Percentiles rank a stretch among this genome's conserved stretches.
Evolutionary conservation across 2,888 invertebrate genomes (phyloP).

Genomic region (Cerastoderma edule): DNA sequence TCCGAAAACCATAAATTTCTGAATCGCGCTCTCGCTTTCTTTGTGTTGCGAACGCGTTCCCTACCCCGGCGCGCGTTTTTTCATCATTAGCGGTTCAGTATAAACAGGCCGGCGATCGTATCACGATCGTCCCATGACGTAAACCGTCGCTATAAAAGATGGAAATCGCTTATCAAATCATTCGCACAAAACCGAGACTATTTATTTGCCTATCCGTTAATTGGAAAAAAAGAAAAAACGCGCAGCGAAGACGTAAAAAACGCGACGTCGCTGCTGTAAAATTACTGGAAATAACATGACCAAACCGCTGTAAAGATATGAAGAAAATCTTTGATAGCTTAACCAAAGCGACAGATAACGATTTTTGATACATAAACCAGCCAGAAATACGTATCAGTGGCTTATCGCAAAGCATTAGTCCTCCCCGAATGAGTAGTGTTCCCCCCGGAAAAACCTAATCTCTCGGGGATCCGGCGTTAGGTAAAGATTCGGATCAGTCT

Average conservation of each 20-base stretch:
- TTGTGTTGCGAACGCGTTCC: not conserved
- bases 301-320: slow-evolving; percentile 6
- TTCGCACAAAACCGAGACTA: slow-evolving; percentile 22
- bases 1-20: slow-evolving; percentile 7
- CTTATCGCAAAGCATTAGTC: slow-evolving; percentile 50
- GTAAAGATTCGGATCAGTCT: no score
- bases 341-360: slow-evolving; percentile 54
- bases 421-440: no score
- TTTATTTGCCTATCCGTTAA: slow-evolving; percentile 25
- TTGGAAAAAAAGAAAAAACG: slow-evolving; percentile 24
- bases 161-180: slow-evolving; percentile 24
- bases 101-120: slow-evolving; percentile 10
- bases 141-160: slow-evolving; percentile 26
- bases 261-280: not conserved
- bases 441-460: no score
- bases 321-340: slow-evolving; percentile 47
- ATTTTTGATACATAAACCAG: slow-evolving; percentile 53
- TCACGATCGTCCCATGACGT: slow-evolving; percentile 23
- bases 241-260: slow-evolving; percentile 17
- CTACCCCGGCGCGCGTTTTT: not conserved
- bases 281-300: slow-evolving; percentile 18
- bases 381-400: slow-evolving; percentile 43
- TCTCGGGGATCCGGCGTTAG: no score
- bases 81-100: slow-evolving; percentile 24
- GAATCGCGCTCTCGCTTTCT: not conserved